Conservation (phyloP, 2,113 vertebrate species). For the Lamprologus sp. region DNA sequence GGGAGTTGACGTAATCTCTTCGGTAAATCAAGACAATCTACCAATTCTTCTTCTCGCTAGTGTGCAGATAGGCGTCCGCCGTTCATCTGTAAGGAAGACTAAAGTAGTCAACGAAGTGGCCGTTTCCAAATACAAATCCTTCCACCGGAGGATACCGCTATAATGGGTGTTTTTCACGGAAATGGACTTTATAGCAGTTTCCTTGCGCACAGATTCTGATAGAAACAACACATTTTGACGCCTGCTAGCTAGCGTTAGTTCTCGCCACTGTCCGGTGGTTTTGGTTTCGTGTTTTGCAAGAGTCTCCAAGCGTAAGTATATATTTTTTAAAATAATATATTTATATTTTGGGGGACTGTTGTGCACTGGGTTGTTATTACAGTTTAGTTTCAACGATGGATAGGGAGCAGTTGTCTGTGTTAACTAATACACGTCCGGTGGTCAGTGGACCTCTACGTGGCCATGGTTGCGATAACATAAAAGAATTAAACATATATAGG, state of each 20-base stretch:
- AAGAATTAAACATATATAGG: no score
- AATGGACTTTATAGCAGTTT: conserved; percentile 45
- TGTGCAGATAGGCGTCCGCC: conserved; percentile 34
- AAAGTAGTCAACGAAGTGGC: background rate
- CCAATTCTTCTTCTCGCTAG: conserved; percentile 54
- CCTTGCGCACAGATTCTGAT: conserved; percentile 56
- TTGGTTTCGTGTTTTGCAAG: background rate
- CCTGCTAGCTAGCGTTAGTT: conserved; percentile 40
- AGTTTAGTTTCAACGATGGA: background rate
- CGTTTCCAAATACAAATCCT: background rate
- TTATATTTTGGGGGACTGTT: background rate
- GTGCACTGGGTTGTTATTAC: background rate
- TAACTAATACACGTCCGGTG: background rate
- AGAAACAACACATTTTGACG: conserved; percentile 40
- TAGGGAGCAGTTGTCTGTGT: background rate
- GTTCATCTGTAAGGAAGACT: conserved; percentile 11
- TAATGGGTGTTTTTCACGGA: conserved; percentile 64
- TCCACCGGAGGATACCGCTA: conserved; percentile 50
- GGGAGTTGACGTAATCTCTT: conserved; percentile 77
- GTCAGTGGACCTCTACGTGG: background rate
- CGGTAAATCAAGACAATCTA: conserved; percentile 68
- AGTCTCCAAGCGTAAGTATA: conserved; percentile 61
- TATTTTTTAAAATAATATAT: background rate
- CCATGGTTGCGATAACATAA: background rate
- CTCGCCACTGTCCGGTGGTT: conserved; percentile 44